Evolutionary conservation across 2,888 invertebrate genomes (phyloP).

Genomic region (Tribolium freemani): DNA sequence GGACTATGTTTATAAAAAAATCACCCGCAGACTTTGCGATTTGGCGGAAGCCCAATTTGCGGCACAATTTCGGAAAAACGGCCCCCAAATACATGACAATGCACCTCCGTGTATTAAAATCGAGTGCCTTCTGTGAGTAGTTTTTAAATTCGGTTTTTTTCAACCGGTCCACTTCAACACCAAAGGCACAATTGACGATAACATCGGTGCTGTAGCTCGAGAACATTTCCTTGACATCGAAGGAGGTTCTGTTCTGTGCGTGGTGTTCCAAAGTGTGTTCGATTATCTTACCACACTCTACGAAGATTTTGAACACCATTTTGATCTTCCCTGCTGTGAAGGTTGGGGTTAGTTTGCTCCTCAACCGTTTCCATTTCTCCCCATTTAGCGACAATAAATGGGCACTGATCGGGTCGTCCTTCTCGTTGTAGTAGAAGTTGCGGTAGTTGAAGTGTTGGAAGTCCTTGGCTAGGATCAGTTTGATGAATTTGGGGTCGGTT

Average conservation of each 20-base stretch:
- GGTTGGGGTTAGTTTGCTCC: constrained; percentile 69
- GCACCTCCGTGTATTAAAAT: not conserved
- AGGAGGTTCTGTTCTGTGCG: constrained; percentile 48
- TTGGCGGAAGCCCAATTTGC: constrained; percentile 43
- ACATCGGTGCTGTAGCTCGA: constrained; percentile 73
- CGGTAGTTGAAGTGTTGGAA: constrained; percentile 74
- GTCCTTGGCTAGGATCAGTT: constrained; percentile 71
- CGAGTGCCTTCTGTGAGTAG: not conserved
- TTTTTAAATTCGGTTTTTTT: constrained; percentile 67
- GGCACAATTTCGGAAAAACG: constrained; percentile 60
- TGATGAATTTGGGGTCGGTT: constrained; percentile 48
- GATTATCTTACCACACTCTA: constrained; percentile 69
- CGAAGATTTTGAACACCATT: constrained; percentile 56
- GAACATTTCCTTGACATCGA: constrained; percentile 67
- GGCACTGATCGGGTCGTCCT: constrained; percentile 71
- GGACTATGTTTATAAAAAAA: constrained; percentile 55
- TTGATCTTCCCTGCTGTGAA: constrained; percentile 77
- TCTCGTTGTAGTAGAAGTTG: constrained; percentile 71
- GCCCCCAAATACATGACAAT: constrained; percentile 7
- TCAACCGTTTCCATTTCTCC: constrained; percentile 16
- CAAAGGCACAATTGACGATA: constrained; percentile 73
- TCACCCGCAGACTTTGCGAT: constrained; percentile 48
- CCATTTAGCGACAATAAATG: constrained; percentile 62
- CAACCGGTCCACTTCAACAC: constrained; percentile 72
- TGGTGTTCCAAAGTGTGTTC: constrained; percentile 63